Base-by-base conservation (phyloP, 2,797 vertebrate genomes). In the Mico argentatus region DNA sequence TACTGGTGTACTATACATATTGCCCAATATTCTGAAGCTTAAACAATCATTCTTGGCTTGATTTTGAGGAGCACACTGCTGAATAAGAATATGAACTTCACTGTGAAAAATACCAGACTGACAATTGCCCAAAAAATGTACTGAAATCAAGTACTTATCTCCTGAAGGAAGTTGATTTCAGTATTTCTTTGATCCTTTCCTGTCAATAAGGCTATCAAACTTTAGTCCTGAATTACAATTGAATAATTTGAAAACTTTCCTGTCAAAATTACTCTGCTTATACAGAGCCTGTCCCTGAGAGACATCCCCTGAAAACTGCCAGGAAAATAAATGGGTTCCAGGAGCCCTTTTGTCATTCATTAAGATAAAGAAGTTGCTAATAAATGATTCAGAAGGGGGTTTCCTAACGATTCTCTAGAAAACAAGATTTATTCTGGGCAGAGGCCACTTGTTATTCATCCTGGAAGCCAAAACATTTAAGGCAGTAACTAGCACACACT, bases 361-460 rank as follows among this genome's bases (percentile, higher is more conserved):
- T 93, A 57, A 26, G 27, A 89, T 64, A 85, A 91, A 95, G 27
- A 79, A 82, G 6, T 72, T 89, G 12, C 89, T 95, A 91, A 50
- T 84, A 44, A 96, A 77, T 86, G 27, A 86, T 6, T 83, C 26
- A 27, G 19, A 22, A 70, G 4, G 41, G 17, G 7, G 5, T 79
- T 94, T 89, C 91, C 50, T 88, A 79, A 90, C 79, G 73, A 55
- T 11, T 89, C 20, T 95, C 36, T 91, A 90, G 72, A 94, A 92
- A 86, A 75, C 70, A 94, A 44, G 89, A 92, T 64, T 30, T 64
- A 30, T 84, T 92, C 55, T 84, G 11, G 27, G 10, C 73, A 94
- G 64, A 93, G 57, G 5, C 12, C 81, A 93, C 8, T 73, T 91
- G 50, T 92, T 82, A 88, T 39, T 92, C 95, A 70, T 73, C 24